These are phyloP conservation scores for Eledone cirrhosa DNA, from an alignment of 2,888 invertebrate species.

Conservation along the genomic window DNA sequence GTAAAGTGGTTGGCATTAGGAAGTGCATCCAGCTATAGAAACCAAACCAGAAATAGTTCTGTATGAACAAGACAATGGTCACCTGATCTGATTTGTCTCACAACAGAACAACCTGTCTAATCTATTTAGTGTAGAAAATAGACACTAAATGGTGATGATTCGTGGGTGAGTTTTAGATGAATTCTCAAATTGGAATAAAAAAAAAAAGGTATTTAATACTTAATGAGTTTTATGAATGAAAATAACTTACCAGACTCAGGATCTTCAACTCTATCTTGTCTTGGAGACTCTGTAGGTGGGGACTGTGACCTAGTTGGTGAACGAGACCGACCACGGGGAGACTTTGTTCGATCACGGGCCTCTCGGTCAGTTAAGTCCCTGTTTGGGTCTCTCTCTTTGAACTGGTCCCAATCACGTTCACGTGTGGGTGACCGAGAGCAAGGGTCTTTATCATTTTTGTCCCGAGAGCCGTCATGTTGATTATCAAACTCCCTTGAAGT, in stretches of 20 bases:
- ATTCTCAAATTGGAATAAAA: too few species aligned
- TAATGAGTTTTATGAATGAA: neutral
- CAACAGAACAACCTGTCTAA: too few species aligned
- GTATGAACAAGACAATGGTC: too few species aligned
- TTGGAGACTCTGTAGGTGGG: slow-evolving; percentile 30
- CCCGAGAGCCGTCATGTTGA: slow-evolving; percentile 36
- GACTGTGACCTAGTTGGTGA: slow-evolving; percentile 30
- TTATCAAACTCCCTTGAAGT: slow-evolving; percentile 40
- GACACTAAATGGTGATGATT: too few species aligned
- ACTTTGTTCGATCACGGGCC: slow-evolving; percentile 27
- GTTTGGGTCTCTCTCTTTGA: slow-evolving; percentile 38
- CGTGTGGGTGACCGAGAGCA: slow-evolving; percentile 27
- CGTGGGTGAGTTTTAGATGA: too few species aligned
- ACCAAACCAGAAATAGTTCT: too few species aligned
- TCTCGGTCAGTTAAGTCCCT: slow-evolving; percentile 33
- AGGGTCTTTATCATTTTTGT: slow-evolving; percentile 18
- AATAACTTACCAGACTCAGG: slow-evolving; percentile 37
- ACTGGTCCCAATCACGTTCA: slow-evolving; percentile 38
- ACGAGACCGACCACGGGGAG: slow-evolving; percentile 30
- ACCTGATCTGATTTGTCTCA: too few species aligned
- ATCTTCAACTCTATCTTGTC: slow-evolving; percentile 41
- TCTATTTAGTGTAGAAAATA: too few species aligned
- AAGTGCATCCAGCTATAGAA: too few species aligned
- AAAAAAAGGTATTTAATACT: too few species aligned
- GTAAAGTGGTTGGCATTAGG: too few species aligned